Percentiles rank a stretch among this genome's conserved stretches.
Conservation (phyloP, 2,888 invertebrate genomes). For the Sphaerolaimus hirsutus region DNA sequence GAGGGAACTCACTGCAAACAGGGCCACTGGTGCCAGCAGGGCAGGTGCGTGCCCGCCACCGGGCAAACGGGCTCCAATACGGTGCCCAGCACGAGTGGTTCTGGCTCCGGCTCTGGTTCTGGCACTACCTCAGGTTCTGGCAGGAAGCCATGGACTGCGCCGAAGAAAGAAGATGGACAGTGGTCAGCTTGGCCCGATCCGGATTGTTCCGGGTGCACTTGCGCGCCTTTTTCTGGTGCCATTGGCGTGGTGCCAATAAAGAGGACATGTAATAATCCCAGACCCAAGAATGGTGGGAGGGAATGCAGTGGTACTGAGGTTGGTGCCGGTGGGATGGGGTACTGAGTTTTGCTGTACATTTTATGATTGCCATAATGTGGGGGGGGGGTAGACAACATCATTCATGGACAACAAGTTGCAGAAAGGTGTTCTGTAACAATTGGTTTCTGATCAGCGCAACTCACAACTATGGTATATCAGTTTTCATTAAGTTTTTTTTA, state of each 20-base stretch:
- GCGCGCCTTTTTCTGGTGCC: slow-evolving; percentile 13
- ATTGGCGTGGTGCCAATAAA: slow-evolving; percentile 11
- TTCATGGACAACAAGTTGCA: too few relatives aligned
- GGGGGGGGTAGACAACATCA: too few relatives aligned
- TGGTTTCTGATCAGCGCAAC: too few relatives aligned
- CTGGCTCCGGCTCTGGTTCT: too few relatives aligned
- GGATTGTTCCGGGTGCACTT: slow-evolving; percentile 17
- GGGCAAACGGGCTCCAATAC: not conserved
- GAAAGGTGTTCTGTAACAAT: too few relatives aligned
- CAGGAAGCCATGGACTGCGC: not conserved
- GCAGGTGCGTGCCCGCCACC: slow-evolving; percentile 14
- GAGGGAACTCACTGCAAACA: slow-evolving; percentile 19
- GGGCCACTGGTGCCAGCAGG: slow-evolving; percentile 20
- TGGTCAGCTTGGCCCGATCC: slow-evolving; percentile 20
- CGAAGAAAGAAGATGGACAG: slow-evolving; percentile 16
- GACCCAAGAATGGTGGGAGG: slow-evolving; percentile 20
- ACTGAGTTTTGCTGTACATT: too few relatives aligned
- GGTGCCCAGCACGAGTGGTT: too few relatives aligned
- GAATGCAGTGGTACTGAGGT: slow-evolving; percentile 16
- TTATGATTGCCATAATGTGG: too few relatives aligned
- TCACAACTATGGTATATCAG: too few relatives aligned
- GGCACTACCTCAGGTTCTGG: too few relatives aligned
- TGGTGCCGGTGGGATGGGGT: not conserved
- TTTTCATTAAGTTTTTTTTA: too few relatives aligned
- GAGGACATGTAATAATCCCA: slow-evolving; percentile 17